A percentile compares a stretch with the other conserved stretches of the same genome.
These are phyloP conservation scores for Lordiphosa fenestrarum DNA, from an alignment of 2,888 invertebrate genomes.

Conservation along the genomic window DNA sequence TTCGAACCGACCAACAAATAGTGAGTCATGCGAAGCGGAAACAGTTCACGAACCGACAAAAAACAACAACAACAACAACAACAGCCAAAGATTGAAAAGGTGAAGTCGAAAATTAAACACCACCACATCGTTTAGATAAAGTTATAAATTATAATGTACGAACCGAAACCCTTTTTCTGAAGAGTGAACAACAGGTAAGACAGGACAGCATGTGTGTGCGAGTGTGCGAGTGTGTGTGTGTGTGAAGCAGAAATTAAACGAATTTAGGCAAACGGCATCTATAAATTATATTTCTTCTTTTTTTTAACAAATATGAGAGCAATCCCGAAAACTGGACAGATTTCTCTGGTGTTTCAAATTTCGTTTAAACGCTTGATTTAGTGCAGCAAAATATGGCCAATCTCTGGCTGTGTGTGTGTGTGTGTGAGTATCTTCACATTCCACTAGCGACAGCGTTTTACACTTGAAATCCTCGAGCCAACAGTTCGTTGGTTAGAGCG, in stretches of 20 bases:
- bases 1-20: slow-evolving; percentile 31
- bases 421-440: slow-evolving; percentile 53
- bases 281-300: slow-evolving; percentile 71
- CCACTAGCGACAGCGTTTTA: slow-evolving; percentile 71
- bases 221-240: slow-evolving; percentile 17
- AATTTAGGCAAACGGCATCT: slow-evolving; percentile 74
- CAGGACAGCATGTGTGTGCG: neutral
- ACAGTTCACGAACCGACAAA: slow-evolving; percentile 46
- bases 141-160: slow-evolving; percentile 77
- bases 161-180: slow-evolving; percentile 46
- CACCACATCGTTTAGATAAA: slow-evolving; percentile 79
- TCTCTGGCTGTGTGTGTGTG: slow-evolving; percentile 25
- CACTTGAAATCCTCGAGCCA: slow-evolving; percentile 55
- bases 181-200: slow-evolving; percentile 29
- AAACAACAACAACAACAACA: slow-evolving; percentile 16
- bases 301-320: slow-evolving; percentile 37
- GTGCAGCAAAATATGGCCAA: slow-evolving; percentile 68
- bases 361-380: slow-evolving; percentile 75
- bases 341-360: slow-evolving; percentile 49
- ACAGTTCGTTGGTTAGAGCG: slow-evolving; percentile 6
- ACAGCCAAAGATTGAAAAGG: slow-evolving; percentile 60
- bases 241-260: slow-evolving; percentile 66
- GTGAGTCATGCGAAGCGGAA: slow-evolving; percentile 69
- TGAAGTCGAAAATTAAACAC: slow-evolving; percentile 77
- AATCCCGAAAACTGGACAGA: slow-evolving; percentile 8